Conservation (phyloP, 2,797 vertebrate genomes). For the Halcyon chelicuti region DNA sequence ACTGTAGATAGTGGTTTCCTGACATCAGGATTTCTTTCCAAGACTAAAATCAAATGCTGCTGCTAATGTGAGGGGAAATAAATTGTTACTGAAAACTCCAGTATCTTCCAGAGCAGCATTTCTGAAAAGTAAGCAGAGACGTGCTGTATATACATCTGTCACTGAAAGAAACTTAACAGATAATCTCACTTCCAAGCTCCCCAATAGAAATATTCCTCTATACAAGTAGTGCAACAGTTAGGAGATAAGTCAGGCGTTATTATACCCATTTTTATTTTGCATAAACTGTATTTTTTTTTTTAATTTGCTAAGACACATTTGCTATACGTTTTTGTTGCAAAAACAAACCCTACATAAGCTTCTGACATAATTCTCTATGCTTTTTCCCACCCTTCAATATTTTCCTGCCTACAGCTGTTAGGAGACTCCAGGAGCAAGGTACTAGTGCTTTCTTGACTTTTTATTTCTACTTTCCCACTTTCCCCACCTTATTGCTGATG, state of each 20-base stretch:
- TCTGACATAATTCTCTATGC: conserved; percentile 90
- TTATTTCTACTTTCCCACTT: conserved; percentile 76
- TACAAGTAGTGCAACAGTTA: neutral
- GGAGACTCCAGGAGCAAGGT: conserved; percentile 99
- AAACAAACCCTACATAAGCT: conserved; percentile 81
- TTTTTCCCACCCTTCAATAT: conserved; percentile 88
- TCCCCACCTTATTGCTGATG: conserved; percentile 65
- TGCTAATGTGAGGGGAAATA: neutral
- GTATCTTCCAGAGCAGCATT: neutral
- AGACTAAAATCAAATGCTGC: neutral
- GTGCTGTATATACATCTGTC: neutral
- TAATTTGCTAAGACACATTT: conserved; percentile 81
- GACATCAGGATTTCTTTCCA: neutral
- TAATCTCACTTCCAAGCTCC: neutral
- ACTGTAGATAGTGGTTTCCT: conserved; percentile 14
- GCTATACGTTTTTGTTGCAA: conserved; percentile 83
- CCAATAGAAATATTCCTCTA: neutral
- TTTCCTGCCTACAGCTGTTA: conserved; percentile 94
- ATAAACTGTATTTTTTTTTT: conserved; percentile 62
- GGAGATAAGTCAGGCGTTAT: conserved; percentile 31
- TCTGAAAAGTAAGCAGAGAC: neutral
- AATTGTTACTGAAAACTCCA: neutral
- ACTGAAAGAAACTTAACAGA: neutral
- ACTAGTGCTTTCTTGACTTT: conserved; percentile 84
- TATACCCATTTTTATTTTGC: conserved; percentile 73